Base-by-base conservation (phyloP, 2,797 vertebrate genomes). In the Heteromormyrus szaboi region DNA sequence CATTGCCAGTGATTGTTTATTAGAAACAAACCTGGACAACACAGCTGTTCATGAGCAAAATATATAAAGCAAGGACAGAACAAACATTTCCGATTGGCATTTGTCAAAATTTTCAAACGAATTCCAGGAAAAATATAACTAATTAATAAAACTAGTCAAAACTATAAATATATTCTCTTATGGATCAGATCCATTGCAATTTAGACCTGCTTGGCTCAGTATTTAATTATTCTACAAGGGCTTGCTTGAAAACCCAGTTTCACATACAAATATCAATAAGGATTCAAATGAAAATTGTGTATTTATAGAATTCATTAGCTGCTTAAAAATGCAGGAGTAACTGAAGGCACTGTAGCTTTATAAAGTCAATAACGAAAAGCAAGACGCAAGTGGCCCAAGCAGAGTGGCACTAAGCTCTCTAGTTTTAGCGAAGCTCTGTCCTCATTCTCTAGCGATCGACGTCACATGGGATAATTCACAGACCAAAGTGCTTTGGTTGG, bases 221-320 rank as follows among this genome's bases (percentile, higher is more conserved):
- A 86, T 91, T 92, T 90, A 93, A 93, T 93, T 89, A 90, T 92
- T 94, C 90, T 95, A 94, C 93, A 96, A 44, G 92, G 87, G 83
- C 89, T 87, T 88, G 86, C 41, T 25, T 95, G 94, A 95, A 95
- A 95, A 91, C 91, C 95, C 95, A 95, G 95, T 95, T 95, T 95
- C 94, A 96, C 94, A 89, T 90, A 59, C 86, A 68, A 65, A 29
- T 88, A 56, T 87, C 89, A 51, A 59, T 81, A 3, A 90, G 90
- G 90, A 94, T 56, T 88, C 56, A 65, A 90, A 91, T 92, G 85
- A 89, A 92, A 90, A 88, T 86, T 48, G 53, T 89, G 90, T 92
- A 91, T 62, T 62, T 62, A 25, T 62, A 11, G 91, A 88, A 90
- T 90, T 91, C 79, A 2, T 50, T 50, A 92, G 89, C 91, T 91